Evolutionary conservation across 2,888 invertebrate genomes (phyloP).

Genomic region (Mythimna lalbum): DNA sequence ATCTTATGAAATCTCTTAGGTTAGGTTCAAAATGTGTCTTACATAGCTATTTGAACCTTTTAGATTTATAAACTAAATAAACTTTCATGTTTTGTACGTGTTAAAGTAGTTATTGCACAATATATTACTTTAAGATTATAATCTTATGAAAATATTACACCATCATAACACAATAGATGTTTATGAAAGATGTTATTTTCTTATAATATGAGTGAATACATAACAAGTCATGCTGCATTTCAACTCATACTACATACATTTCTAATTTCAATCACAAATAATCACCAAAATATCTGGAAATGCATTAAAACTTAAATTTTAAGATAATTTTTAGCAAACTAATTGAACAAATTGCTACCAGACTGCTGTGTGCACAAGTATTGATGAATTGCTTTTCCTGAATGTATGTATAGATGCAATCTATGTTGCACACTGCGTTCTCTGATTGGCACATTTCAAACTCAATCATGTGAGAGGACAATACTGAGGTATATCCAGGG

Average conservation of each 20-base stretch:
- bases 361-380: slow-evolving; percentile 8
- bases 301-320: not conserved
- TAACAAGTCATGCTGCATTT: slow-evolving; percentile 25
- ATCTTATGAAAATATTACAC: slow-evolving; percentile 5
- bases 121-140: not conserved
- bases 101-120: slow-evolving; percentile 2
- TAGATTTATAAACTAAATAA: not conserved
- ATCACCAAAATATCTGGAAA: not conserved
- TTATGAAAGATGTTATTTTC: not conserved
- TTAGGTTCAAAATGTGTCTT: too few species aligned
- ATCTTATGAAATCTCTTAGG: too few species aligned
- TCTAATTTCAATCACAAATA: slow-evolving; percentile 1
- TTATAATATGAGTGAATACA: slow-evolving; percentile 11
- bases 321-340: not conserved
- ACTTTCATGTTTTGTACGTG: not conserved
- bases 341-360: slow-evolving; percentile 1
- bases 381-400: slow-evolving; percentile 31
- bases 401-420: slow-evolving; percentile 37
- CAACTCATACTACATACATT: not conserved
- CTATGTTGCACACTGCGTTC: slow-evolving; percentile 41
- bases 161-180: not conserved
- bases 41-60: not conserved
- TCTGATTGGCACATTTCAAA: slow-evolving; percentile 45
- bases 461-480: slow-evolving; percentile 45
- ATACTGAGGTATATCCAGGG: slow-evolving; percentile 56